Percentiles rank a stretch among this genome's conserved stretches.
These are phyloP conservation scores for Ellobium chinense DNA, from an alignment of 2,888 invertebrate genomes.

Conservation along the genomic window DNA sequence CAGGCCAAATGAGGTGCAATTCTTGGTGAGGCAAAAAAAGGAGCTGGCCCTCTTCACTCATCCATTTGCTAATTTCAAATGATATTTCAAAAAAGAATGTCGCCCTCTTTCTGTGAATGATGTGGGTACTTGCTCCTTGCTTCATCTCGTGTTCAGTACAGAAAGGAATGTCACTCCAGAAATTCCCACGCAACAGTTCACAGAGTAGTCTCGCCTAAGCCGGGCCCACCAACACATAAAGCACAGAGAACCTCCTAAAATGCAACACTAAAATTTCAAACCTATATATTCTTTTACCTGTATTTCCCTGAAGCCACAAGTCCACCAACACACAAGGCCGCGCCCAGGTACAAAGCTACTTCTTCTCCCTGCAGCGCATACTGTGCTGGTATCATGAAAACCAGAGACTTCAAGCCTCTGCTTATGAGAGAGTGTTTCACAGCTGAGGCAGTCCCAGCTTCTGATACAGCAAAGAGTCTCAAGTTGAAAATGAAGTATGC, in stretches of 20 bases:
- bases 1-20: too few relatives aligned
- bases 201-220: too few relatives aligned
- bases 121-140: too few relatives aligned
- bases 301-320: conserved; percentile 7
- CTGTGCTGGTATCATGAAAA: neutral
- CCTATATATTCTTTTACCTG: neutral
- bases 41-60: too few relatives aligned
- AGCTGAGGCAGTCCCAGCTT: neutral
- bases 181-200: too few relatives aligned
- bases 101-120: too few relatives aligned
- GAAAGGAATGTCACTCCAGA: too few relatives aligned
- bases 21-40: too few relatives aligned
- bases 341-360: neutral
- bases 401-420: neutral
- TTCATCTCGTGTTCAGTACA: too few relatives aligned
- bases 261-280: neutral
- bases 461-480: neutral
- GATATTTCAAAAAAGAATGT: too few relatives aligned
- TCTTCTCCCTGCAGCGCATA: neutral
- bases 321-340: neutral
- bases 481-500: neutral
- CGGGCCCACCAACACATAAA: neutral
- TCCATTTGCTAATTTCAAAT: too few relatives aligned
- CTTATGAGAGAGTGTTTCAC: neutral
- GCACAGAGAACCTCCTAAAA: neutral